These are phyloP conservation scores for Stichodactyla mertensii DNA, from an alignment of 64 coral and sea anemone species.

Conservation along the genomic window DNA sequence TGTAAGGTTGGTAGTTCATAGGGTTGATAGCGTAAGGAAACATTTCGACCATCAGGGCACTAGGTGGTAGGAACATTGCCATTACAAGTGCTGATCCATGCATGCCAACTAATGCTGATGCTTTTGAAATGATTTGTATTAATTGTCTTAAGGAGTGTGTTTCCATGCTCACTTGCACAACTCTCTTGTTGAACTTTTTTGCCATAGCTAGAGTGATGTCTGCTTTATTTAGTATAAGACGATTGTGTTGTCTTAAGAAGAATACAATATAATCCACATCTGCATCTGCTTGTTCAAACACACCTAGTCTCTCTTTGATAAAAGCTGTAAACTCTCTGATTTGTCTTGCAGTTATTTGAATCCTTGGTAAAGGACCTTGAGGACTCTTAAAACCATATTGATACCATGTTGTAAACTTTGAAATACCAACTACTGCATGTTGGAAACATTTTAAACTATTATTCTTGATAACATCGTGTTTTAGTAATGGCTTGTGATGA, in stretches of 20 bases:
- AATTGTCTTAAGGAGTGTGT: slow-evolving; percentile 72
- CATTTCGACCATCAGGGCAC: slow-evolving; percentile 67
- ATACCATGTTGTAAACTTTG: slow-evolving; percentile 95
- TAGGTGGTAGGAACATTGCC: slow-evolving; percentile 71
- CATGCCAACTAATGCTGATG: slow-evolving; percentile 84
- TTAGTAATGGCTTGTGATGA: slow-evolving; percentile 35
- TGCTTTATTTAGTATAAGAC: slow-evolving; percentile 79
- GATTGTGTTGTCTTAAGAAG: slow-evolving; percentile 72
- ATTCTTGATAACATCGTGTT: slow-evolving; percentile 36
- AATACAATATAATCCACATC: slow-evolving; percentile 56
- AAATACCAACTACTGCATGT: slow-evolving; percentile 74
- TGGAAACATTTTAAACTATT: slow-evolving; percentile 77
- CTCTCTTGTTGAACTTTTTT: slow-evolving; percentile 58
- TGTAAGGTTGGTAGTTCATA: slow-evolving; percentile 80
- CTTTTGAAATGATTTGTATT: slow-evolving; percentile 56
- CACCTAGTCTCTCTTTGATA: slow-evolving; percentile 46
- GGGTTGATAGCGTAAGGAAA: slow-evolving; percentile 89
- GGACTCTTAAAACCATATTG: slow-evolving; percentile 85
- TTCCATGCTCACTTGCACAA: slow-evolving; percentile 76
- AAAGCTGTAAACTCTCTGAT: slow-evolving; percentile 74
- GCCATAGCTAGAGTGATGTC: slow-evolving; percentile 71
- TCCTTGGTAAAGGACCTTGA: slow-evolving; percentile 51
- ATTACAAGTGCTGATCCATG: slow-evolving; percentile 93
- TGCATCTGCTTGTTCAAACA: not conserved
- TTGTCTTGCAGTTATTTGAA: slow-evolving; percentile 43